Base-by-base conservation (phyloP, 2,888 invertebrate species). In the Himalopsyche anomala region DNA sequence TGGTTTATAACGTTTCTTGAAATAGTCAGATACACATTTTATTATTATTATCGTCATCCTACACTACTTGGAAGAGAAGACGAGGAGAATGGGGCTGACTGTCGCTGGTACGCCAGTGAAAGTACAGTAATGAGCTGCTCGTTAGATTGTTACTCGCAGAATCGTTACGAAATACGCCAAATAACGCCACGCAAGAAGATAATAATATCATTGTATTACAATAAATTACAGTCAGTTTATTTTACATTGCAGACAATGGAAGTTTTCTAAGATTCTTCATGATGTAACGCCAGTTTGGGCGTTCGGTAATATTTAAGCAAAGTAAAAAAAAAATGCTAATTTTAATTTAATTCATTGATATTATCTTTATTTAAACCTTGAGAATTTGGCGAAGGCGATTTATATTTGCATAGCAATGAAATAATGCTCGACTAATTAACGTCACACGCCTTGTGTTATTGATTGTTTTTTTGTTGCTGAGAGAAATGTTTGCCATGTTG, bases 21-120 rank as follows among this genome's bases (percentile, higher is more conserved):
- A 74, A 74, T 74, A 74, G 74, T 62, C 19, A 28, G 19, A 62
- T 62, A 19, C 28, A 62, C 15, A 74, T 74, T 74, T 74, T 74
- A 74, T 74, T 69, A 69, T 69, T n/a, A 36, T 69, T 74, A 74
- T 74, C 36, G 36, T 74, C 74, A 36, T 74, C 62, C 62, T 62
- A 62, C 36, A 74, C 36, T 74, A 36, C 19, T 74, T 19, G 51
- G 51, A 51, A 28, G 36, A 36, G 74, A 74, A 74, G 74, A 74
- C 15, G 74, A 38, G 74, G 74, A n/a, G 28, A 19, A 28, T 28
- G 62, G 62, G 62, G 19, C 19, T 62, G 62, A 19, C 62, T 19
- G 62, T 28, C 62, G 62, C 74, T 74, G 15, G 74, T 38, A 74
- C 74, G 74, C 74, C 74, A 74, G 74, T 74, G 74, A 74, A 74